phyloP scores from a whole-genome alignment of 1,140 invertebrate species.

The Nylanderia fulva region DNA sequence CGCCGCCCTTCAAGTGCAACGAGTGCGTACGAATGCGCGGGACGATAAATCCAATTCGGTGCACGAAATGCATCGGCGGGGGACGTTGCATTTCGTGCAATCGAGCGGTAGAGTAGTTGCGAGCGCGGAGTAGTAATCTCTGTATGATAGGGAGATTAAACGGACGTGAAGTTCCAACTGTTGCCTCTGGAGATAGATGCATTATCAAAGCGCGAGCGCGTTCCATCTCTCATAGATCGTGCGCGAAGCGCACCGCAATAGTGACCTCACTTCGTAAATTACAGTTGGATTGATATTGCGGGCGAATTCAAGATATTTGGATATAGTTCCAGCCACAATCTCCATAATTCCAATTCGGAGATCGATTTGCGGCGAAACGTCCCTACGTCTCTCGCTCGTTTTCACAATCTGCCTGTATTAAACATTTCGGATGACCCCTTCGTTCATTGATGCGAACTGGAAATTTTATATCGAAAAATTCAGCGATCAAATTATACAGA shows the following conservation, averaged over 20 bases:
- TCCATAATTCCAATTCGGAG: neutral
- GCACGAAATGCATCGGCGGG: slow-evolving; percentile 31
- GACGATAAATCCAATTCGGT: slow-evolving; percentile 52
- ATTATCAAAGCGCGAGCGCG: slow-evolving; percentile 53
- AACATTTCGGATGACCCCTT: neutral
- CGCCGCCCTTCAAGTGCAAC: slow-evolving; percentile 26
- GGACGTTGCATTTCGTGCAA: slow-evolving; percentile 33
- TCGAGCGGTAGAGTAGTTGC: too few species aligned
- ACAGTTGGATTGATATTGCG: slow-evolving; percentile 53
- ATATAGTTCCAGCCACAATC: slow-evolving; percentile 9
- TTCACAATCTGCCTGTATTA: slow-evolving; percentile 7
- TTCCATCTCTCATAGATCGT: slow-evolving; percentile 34
- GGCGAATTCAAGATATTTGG: slow-evolving; percentile 44
- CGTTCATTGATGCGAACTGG: slow-evolving; percentile 12
- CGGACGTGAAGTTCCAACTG: slow-evolving; percentile 58
- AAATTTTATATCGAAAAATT: neutral
- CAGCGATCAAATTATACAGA: too few species aligned
- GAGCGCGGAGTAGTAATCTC: slow-evolving; percentile 52
- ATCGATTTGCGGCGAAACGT: slow-evolving; percentile 25
- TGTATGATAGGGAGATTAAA: slow-evolving; percentile 57
- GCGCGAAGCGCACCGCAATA: slow-evolving; percentile 35
- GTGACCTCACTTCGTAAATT: slow-evolving; percentile 56
- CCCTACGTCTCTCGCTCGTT: neutral
- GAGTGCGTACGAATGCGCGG: slow-evolving; percentile 30
- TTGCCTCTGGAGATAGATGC: slow-evolving; percentile 60